phyloP scores from a whole-genome alignment of 2,797 vertebrate genomes.

The Sebastes steindachneri region DNA sequence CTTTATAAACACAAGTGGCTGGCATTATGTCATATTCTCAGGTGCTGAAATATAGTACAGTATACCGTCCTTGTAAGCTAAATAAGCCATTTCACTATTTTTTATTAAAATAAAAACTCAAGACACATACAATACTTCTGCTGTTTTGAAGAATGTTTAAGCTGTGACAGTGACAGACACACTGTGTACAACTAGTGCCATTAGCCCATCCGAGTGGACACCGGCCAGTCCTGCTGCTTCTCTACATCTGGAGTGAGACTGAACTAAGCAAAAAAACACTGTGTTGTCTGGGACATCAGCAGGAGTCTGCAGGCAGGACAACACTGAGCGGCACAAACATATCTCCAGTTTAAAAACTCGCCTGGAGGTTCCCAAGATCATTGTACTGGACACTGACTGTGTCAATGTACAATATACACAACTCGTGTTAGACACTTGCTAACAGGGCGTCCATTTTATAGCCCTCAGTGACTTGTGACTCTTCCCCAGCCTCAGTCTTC shows the following conservation, averaged over 20 bases:
- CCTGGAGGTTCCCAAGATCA: conserved; percentile 22
- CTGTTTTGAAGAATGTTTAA: not conserved
- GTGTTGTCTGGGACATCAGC: conserved; percentile 51
- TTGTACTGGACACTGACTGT: conserved; percentile 7
- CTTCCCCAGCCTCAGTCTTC: not conserved
- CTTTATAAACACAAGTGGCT: not conserved
- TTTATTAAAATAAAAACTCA: not conserved
- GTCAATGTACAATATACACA: not conserved
- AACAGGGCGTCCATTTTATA: not conserved
- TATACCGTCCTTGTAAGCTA: not conserved
- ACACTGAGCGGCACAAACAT: conserved; percentile 4
- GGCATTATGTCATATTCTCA: not conserved
- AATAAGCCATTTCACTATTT: not conserved
- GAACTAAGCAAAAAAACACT: conserved; percentile 21
- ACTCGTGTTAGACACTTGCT: not conserved
- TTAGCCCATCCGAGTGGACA: not conserved
- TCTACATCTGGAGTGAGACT: conserved; percentile 49
- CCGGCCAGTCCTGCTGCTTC: conserved; percentile 31
- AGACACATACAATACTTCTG: not conserved
- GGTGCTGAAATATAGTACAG: not conserved
- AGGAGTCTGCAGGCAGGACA: conserved; percentile 43
- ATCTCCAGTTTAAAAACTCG: conserved; percentile 19
- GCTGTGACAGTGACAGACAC: conserved; percentile 4
- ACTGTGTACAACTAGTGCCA: not conserved
- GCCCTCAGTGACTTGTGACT: not conserved